A percentile compares a stretch with the other conserved stretches of the same genome.
Conservation (phyloP, 2,797 vertebrate species). For the Ispidina lecontei region DNA sequence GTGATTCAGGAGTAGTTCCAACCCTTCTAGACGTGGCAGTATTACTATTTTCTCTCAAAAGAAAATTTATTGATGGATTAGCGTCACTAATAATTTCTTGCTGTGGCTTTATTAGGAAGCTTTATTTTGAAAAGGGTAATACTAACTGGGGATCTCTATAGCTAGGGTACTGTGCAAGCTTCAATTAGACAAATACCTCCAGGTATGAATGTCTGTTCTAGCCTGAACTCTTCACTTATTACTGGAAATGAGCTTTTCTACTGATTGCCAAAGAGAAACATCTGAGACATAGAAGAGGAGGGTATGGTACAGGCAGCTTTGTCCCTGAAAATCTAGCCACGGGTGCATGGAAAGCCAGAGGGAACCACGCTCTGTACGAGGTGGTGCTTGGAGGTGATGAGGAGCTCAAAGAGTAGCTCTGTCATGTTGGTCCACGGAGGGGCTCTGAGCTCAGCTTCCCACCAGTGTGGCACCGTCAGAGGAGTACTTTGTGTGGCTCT, state of each 20-base stretch:
- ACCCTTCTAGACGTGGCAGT: neutral
- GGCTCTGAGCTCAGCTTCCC: fast-evolving
- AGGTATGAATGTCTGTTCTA: neutral
- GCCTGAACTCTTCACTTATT: neutral
- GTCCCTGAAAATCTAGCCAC: fast-evolving
- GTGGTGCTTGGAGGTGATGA: neutral
- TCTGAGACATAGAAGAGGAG: neutral
- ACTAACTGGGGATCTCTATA: neutral
- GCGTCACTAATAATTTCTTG: neutral
- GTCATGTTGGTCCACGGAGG: fast-evolving
- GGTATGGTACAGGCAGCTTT: neutral
- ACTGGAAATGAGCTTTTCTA: neutral
- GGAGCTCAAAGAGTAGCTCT: fast-evolving
- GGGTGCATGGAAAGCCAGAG: fast-evolving
- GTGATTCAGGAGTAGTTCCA: neutral
- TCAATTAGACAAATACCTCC: neutral
- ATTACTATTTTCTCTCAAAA: neutral
- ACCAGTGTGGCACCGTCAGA: fast-evolving
- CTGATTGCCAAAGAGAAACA: neutral
- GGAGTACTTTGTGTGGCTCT: neutral
- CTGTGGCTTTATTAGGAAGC: neutral
- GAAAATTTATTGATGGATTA: neutral
- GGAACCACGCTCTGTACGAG: fast-evolving
- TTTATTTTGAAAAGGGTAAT: neutral
- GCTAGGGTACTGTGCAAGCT: neutral